These are phyloP conservation scores for Watsonalla cultraria DNA, from an alignment of 2,888 invertebrate species.

Conservation along the genomic window DNA sequence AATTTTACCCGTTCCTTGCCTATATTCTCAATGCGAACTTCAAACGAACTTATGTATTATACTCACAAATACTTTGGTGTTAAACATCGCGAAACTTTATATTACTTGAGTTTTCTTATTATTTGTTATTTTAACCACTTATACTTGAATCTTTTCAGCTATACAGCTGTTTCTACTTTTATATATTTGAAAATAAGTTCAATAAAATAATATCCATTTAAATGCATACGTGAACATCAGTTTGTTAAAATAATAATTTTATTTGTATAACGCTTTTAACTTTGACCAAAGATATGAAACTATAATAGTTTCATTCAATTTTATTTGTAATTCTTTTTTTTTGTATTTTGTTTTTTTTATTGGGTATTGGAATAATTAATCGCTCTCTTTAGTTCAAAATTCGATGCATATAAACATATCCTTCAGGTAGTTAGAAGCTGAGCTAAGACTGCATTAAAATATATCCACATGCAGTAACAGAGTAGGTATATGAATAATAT, in stretches of 20 bases:
- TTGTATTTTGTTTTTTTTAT: no score
- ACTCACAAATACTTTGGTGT: constrained; percentile 35
- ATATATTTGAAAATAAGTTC: neutral
- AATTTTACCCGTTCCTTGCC: constrained; percentile 25
- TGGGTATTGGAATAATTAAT: no score
- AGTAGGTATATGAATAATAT: constrained; percentile 14
- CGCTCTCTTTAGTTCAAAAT: no score
- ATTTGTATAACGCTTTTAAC: no score
- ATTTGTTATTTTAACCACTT: constrained; percentile 23
- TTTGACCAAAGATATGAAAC: no score
- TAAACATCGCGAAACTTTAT: constrained; percentile 38
- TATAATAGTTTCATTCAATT: no score
- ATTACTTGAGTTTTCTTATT: constrained; percentile 25
- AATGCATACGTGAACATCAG: no score
- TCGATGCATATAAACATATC: no score
- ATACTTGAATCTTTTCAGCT: neutral
- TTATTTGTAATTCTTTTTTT: no score
- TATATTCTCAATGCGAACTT: constrained; percentile 35
- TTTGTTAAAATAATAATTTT: no score
- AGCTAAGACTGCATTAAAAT: neutral
- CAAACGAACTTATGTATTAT: constrained; percentile 41
- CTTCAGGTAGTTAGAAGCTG: neutral
- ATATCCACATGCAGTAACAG: neutral
- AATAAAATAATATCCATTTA: no score
- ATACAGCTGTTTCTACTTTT: constrained; percentile 4